Conservation (phyloP, 2,113 vertebrate genomes). For the Apeltes quadracus region DNA sequence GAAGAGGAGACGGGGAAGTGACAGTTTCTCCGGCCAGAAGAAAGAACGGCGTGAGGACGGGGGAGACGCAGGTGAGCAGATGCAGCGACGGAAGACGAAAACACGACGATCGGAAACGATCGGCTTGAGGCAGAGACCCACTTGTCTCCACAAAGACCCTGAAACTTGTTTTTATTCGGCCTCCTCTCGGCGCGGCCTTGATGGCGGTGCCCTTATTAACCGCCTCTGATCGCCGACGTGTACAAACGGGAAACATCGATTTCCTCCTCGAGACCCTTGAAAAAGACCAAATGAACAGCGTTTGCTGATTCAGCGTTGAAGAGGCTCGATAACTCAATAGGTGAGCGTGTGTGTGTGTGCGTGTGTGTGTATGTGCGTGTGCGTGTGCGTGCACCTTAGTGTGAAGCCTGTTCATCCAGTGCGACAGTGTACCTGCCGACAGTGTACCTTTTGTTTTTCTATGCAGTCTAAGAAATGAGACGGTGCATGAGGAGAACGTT, state of each 20-base stretch:
- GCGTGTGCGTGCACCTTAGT: conserved; percentile 5
- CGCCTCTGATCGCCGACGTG: conserved; percentile 31
- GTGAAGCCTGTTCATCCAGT: not conserved
- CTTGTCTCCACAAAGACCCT: not conserved
- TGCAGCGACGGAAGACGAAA: not conserved
- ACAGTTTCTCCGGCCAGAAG: not conserved
- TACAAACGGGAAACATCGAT: conserved; percentile 30
- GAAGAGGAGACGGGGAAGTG: not conserved
- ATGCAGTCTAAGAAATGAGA: not conserved
- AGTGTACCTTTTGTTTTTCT: not conserved
- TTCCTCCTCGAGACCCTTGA: not conserved
- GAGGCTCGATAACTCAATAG: conserved; percentile 24
- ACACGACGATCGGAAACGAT: too few species aligned
- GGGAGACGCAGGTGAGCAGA: not conserved
- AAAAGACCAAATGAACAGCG: conserved; percentile 3
- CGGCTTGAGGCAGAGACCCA: not conserved
- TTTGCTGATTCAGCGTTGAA: conserved; percentile 22
- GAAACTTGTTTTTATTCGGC: not conserved
- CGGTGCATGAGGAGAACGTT: not conserved
- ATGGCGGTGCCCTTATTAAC: conserved; percentile 36
- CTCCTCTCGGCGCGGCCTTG: not conserved
- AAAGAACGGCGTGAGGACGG: not conserved
- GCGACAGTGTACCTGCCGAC: not conserved
- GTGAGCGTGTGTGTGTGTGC: not conserved
- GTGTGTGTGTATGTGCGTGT: too few species aligned